Percentiles rank a stretch among this genome's conserved stretches.
Evolutionary conservation across 2,888 invertebrate genomes (phyloP).

Genomic region (Acleris sparsana): DNA sequence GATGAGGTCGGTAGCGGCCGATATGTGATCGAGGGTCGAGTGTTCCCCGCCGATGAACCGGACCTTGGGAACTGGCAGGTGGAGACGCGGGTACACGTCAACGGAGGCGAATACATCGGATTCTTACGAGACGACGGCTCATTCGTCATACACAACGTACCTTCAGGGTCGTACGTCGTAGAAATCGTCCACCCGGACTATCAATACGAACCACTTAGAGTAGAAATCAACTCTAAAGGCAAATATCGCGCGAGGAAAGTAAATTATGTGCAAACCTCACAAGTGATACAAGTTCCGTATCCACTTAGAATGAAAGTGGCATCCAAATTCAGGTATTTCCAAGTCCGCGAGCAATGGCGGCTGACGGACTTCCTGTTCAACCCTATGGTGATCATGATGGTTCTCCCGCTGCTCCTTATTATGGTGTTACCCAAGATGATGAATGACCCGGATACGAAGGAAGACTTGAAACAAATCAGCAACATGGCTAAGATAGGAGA

Average conservation of each 20-base stretch:
- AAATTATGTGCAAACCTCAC: slow-evolving; percentile 95
- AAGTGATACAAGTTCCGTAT: slow-evolving; percentile 95
- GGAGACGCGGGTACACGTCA: slow-evolving; percentile 90
- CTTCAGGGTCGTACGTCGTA: slow-evolving; percentile 96
- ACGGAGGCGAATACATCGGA: slow-evolving; percentile 94
- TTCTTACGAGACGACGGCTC: slow-evolving; percentile 96
- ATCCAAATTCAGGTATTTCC: slow-evolving; percentile 93
- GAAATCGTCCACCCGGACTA: slow-evolving; percentile 96
- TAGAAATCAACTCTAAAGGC: slow-evolving; percentile 98
- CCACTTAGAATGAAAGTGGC: slow-evolving; percentile 94
- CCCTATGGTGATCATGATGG: slow-evolving; percentile 99
- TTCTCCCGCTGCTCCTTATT: slow-evolving; percentile 94
- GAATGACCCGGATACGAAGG: slow-evolving; percentile 98
- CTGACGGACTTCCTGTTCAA: slow-evolving; percentile 97
- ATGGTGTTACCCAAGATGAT: slow-evolving; percentile 98
- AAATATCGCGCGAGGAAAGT: slow-evolving; percentile 97
- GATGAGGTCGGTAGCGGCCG: slow-evolving; percentile 79
- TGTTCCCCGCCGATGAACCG: slow-evolving; percentile 88
- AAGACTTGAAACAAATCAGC: slow-evolving; percentile 95
- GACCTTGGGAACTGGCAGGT: slow-evolving; percentile 88
- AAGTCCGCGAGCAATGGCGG: slow-evolving; percentile 97
- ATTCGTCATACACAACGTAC: slow-evolving; percentile 93
- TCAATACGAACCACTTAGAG: slow-evolving; percentile 96
- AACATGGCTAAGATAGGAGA: slow-evolving; percentile 92
- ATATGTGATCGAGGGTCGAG: slow-evolving; percentile 91